Evolutionary conservation across 1,140 invertebrate genomes (phyloP).

Genomic region (Pachypeltis micranthus): DNA sequence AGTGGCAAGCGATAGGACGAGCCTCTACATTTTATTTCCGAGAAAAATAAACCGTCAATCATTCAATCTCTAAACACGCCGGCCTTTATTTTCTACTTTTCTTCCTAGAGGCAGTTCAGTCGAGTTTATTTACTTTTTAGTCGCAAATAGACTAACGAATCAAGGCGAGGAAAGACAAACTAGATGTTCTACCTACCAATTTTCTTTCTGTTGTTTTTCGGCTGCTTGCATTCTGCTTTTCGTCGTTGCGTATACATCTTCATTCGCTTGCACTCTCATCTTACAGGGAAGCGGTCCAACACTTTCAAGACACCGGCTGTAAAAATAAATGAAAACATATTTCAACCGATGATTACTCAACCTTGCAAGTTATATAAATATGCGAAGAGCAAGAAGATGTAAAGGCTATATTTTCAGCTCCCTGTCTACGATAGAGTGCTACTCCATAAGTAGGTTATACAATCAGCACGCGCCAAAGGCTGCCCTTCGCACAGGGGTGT

Average conservation of each 20-base stretch:
- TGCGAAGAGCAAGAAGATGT: no score
- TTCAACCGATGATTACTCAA: no score
- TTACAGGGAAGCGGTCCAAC: constrained; percentile 69
- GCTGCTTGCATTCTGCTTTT: constrained; percentile 76
- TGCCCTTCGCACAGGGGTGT: no score
- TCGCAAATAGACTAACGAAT: background rate
- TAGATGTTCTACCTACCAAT: constrained; percentile 51
- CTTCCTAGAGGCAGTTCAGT: background rate
- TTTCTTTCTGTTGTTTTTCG: constrained; percentile 82
- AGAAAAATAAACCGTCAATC: no score
- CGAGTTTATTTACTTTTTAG: background rate
- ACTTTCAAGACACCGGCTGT: constrained; percentile 47
- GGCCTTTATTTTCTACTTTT: background rate
- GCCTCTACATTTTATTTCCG: no score
- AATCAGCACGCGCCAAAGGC: no score
- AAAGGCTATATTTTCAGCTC: no score
- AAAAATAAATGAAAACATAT: background rate
- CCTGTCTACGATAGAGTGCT: no score
- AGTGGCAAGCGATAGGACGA: no score
- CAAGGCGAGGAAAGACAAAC: background rate
- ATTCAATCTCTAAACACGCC: no score
- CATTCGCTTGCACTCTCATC: constrained; percentile 83
- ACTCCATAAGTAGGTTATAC: no score
- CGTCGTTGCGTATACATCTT: constrained; percentile 87
- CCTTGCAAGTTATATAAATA: no score